Conservation (phyloP, 2,113 vertebrate genomes). For the Elgaria multicarinata region DNA sequence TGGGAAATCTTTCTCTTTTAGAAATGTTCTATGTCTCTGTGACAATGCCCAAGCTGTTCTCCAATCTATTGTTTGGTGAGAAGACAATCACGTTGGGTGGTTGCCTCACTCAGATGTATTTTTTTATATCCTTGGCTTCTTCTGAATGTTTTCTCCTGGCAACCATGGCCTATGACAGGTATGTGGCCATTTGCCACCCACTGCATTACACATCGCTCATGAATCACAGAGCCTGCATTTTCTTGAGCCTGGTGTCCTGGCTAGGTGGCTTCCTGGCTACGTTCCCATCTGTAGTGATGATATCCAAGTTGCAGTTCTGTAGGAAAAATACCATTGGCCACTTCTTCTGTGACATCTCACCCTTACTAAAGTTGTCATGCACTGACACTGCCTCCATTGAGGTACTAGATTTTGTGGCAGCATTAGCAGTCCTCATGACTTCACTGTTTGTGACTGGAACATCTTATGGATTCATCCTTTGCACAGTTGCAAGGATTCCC, state of each 20-base stretch:
- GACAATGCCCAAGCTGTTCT: slow-evolving; percentile 45
- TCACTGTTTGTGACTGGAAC: slow-evolving; percentile 30
- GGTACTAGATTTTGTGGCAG: slow-evolving; percentile 39
- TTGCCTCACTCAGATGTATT: slow-evolving; percentile 33
- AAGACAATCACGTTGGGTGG: slow-evolving; percentile 31
- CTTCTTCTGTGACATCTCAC: slow-evolving; percentile 56
- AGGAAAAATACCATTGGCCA: slow-evolving; percentile 30
- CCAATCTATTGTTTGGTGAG: neutral
- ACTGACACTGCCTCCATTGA: slow-evolving; percentile 16
- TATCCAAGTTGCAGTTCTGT: slow-evolving; percentile 51
- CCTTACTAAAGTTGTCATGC: slow-evolving; percentile 40
- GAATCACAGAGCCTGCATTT: slow-evolving; percentile 14
- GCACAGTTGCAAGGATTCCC: slow-evolving; percentile 20
- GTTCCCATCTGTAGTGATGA: slow-evolving; percentile 34
- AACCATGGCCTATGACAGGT: slow-evolving; percentile 50
- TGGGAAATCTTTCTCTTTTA: slow-evolving; percentile 45
- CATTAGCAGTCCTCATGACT: slow-evolving; percentile 33
- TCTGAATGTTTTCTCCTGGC: slow-evolving; percentile 51
- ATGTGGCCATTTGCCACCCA: slow-evolving; percentile 50
- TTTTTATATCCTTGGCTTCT: slow-evolving; percentile 47
- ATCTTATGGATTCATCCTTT: slow-evolving; percentile 43
- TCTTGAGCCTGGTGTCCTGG: slow-evolving; percentile 44
- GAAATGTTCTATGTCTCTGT: slow-evolving; percentile 50
- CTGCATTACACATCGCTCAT: slow-evolving; percentile 42
- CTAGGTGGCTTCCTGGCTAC: slow-evolving; percentile 43